Evolutionary conservation across 2,888 invertebrate species (phyloP), one percentile per base, ranked within the genome.

Genomic region (Hypercompe scribonia): DNA sequence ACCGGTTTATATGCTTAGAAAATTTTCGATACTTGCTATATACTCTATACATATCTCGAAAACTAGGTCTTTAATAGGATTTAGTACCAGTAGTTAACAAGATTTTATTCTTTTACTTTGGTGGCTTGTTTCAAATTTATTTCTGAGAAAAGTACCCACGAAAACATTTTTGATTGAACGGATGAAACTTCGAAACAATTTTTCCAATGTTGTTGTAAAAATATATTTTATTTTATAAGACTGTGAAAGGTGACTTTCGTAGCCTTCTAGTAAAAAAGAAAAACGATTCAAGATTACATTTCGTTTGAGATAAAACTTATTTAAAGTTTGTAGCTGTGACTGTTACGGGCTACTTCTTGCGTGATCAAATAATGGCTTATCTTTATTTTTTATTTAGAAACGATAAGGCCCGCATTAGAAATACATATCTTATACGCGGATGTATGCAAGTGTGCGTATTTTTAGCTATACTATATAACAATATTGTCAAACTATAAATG

Each of bases 1-100:
- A 82, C 80, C 82, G 81, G 85, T 82, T 86, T 86, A 85, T 80
- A 82, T 83, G 81, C 79, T 81, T 81, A 81, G 77, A 79, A 78
- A 78, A 71, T 78, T 61, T 76, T 76, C 81, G 77, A 81, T 66
- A 65, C n/a, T 24, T n/a, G 50, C 50, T 73, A 78, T 68, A 70
- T 71, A 50, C 50, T 63, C 50, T 36, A 28, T 28, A 58, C 13
- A 58, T 28, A 28, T 28, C 5, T 28, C 3, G 15, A 28, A 28
- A 65, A 65, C 28, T 39, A n/a, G 5, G 15, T n/a, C 24, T 34
- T 13, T 65, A 65, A 39, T 36, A 11, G 11, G 36, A 65, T 63
- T 33, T 21, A 33, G 31, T 65, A n/a, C n/a, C 39, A 65, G n/a
- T 24, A n/a, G n/a, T n/a, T n/a, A 28, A 31, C 7, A 31, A 61